Conservation (phyloP, 2,797 vertebrate genomes). For the Babyrousa celebensis region DNA sequence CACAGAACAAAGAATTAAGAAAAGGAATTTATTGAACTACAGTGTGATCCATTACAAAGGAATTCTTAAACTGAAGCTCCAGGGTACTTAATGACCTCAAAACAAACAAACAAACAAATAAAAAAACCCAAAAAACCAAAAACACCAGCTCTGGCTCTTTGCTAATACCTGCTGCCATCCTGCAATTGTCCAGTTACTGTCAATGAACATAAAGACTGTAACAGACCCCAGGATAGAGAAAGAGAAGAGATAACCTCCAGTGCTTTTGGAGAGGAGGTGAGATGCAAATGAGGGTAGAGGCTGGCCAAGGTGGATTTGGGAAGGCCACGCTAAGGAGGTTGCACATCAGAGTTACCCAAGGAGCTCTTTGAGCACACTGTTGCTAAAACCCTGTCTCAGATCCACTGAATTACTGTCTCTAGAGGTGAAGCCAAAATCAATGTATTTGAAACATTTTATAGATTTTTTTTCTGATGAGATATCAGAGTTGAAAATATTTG, state of each 20-base stretch:
- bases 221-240: background rate
- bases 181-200: background rate
- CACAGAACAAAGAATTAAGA: conserved; percentile 62
- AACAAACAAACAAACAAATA: background rate
- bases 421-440: conserved; percentile 6
- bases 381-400: background rate
- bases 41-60: conserved; percentile 50
- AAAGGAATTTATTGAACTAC: conserved; percentile 63
- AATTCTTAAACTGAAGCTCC: conserved; percentile 61
- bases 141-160: conserved; percentile 44
- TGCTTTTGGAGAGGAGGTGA: background rate
- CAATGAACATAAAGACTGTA: background rate
- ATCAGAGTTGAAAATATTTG: conserved; percentile 65
- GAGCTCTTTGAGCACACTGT: background rate
- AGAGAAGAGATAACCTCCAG: background rate
- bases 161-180: conserved; percentile 28
- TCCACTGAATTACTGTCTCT: background rate
- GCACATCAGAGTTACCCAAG: background rate
- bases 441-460: conserved; percentile 52
- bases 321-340: background rate
- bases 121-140: too few relatives aligned
- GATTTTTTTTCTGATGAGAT: conserved; percentile 59
- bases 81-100: conserved; percentile 36
- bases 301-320: background rate
- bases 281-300: background rate